Percentiles rank a stretch among this genome's conserved stretches.
Evolutionary conservation across 2,113 vertebrate genomes (phyloP).

Genomic region (Camelus dromedarius): DNA sequence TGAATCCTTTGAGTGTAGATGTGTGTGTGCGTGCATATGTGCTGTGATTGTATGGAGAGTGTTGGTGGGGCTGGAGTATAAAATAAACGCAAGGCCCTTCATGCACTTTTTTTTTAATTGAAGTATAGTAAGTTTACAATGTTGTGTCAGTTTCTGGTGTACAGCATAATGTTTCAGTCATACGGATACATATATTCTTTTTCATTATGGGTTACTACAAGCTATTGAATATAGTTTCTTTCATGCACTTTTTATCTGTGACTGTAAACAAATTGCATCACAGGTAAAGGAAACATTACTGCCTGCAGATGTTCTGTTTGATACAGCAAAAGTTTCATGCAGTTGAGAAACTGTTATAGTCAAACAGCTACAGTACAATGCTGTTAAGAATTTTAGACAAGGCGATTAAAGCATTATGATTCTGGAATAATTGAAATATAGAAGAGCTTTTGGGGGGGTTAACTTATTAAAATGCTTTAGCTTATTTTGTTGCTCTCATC

Average conservation of each 20-base stretch:
- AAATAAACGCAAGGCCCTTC: background rate
- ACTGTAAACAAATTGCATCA: background rate
- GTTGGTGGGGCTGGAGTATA: background rate
- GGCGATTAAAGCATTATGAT: slow-evolving; percentile 57
- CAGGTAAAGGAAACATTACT: background rate
- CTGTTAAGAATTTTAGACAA: slow-evolving; percentile 57
- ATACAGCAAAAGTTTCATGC: background rate
- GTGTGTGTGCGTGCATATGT: background rate
- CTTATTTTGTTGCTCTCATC: background rate
- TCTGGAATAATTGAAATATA: slow-evolving; percentile 42
- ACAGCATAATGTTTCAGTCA: too few relatives aligned
- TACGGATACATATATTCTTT: too few relatives aligned
- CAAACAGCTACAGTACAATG: background rate
- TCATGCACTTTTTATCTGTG: background rate
- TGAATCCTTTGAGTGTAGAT: background rate
- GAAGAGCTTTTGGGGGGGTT: background rate
- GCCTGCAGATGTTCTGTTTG: background rate
- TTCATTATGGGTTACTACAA: too few relatives aligned
- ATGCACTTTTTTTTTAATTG: background rate
- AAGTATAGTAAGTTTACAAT: too few relatives aligned
- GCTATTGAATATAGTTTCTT: too few relatives aligned
- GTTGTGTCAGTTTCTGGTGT: too few relatives aligned
- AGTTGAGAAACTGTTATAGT: background rate
- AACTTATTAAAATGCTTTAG: slow-evolving; percentile 32
- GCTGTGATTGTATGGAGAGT: background rate